Evolutionary conservation across 2,113 vertebrate species (phyloP).

Genomic region (Fregata magnificens): DNA sequence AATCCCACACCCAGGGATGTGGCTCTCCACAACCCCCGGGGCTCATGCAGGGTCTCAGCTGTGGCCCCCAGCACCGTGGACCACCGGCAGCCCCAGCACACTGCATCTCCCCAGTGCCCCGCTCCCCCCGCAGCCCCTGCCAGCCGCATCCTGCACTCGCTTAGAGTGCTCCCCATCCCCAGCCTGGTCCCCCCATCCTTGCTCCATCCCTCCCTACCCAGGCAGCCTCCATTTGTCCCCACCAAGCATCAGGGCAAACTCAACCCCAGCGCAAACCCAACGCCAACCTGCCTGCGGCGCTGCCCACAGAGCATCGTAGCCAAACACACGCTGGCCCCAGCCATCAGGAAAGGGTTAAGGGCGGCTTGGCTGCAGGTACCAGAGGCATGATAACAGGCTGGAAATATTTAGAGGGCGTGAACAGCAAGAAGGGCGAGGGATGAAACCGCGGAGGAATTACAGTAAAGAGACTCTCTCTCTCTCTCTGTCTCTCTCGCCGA

Average conservation of each 20-base stretch:
- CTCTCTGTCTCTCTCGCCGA: background rate
- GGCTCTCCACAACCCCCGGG: background rate
- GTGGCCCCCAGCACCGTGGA: accelerated
- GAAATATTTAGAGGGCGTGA: constrained; percentile 64
- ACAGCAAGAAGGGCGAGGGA: constrained; percentile 28
- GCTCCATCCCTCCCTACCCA: background rate
- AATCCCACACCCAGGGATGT: accelerated
- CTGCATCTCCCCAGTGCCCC: no score
- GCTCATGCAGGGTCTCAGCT: background rate
- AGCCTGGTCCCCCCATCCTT: background rate
- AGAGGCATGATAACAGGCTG: constrained; percentile 58
- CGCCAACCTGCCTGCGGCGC: no score
- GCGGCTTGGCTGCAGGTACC: constrained; percentile 30
- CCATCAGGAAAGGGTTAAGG: constrained; percentile 47
- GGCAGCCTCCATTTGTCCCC: background rate
- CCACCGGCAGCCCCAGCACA: no score
- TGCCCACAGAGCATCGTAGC: accelerated
- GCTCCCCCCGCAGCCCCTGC: no score
- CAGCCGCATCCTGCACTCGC: background rate
- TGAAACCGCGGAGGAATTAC: constrained; percentile 35
- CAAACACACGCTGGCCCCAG: accelerated
- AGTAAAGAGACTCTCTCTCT: background rate
- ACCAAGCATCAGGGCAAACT: accelerated
- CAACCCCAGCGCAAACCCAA: no score
- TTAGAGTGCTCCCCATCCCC: background rate